Evolutionary conservation across 2,113 vertebrate genomes (phyloP), one percentile per base, ranked within the genome.

Genomic region (Laticauda laticaudata): DNA sequence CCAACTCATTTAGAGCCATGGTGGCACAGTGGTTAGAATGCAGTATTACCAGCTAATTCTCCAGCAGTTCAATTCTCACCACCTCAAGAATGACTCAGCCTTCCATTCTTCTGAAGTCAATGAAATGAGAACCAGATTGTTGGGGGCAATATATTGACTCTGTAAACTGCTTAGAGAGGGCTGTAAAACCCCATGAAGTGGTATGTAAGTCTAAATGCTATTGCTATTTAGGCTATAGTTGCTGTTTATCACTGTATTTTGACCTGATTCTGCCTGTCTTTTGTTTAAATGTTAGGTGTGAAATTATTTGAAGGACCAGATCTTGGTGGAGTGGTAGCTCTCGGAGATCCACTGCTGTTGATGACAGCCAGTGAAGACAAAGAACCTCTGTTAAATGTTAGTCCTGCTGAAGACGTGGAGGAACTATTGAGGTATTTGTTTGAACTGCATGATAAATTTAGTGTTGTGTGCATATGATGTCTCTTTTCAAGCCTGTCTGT

Each of bases 241-340:
- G 53, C 85, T 6, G 53, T 92, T 20, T 0, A 14, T 8, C n/a
- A 11, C 15, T 9, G 53, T 43, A 43, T 43, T 81, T 21, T 59
- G 43, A n/a, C 91, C 89, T 94, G 93, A 93, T 48, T 86, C 24
- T 69, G 29, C 55, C 20, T 61, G 23, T 75, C 23, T 95, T 61
- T 95, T 89, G 0, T 92, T 95, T 6, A 26, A 1, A 92, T 96
- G 90, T 3, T 96, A 98, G 98, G 97, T 95, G 94, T 98, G 95
- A 98, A 97, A 75, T 92, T 98, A 87, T 98, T 98, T 95, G 98
- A 98, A 14, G 98, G 98, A 55, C 98, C 97, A 86, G 98, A 98
- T 90, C 97, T 98, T 0, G 98, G 98, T 1, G 98, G 98, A 26
- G 69, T 91, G 0, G 97, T 98, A 21, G 94, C 94, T 91, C 57